Evolutionary conservation across 2,888 invertebrate species (phyloP), one percentile per base, ranked within the genome.

Genomic region (Micoletzkya japonica): DNA sequence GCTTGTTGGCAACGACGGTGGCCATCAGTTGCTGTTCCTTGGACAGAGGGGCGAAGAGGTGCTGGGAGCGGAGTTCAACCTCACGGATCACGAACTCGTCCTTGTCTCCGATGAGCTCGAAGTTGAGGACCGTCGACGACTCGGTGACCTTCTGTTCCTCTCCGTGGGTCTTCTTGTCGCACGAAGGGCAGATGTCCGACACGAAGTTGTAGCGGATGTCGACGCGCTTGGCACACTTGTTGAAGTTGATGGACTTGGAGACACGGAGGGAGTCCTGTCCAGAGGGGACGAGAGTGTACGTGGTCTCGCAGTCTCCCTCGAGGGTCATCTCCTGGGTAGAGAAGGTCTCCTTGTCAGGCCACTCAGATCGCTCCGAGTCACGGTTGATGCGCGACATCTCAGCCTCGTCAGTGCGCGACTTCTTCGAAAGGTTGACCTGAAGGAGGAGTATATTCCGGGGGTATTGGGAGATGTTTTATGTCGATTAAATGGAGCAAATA

Each of bases 181-280:
- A 75, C 32, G 72, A 49, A 14, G 70, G 56, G 71, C 76, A 74
- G 30, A 73, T 72, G 64, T 74, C 72, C 66, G 56, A 57, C 69
- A 75, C 74, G 50, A 72, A 66, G 63, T 73, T 74, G 70, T 78
- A 78, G 32, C 60, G 52, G 70, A 72, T 74, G 24, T 72, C 73
- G 32, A 86, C 82, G 72, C 85, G 83, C 70, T 82, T 75, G 61
- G 72, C 72, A 82, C 87, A 87, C 73, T 85, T 85, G 72, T 87
- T 84, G 81, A 86, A 87, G 85, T 88, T 86, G 77, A 87, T 77
- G 52, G 86, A 73, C 72, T 78, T 78, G 74, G 77, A 77, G 73
- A 78, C 70, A 49, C 72, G 71, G 52, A 72, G 75, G 2, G 68
- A 70, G 58, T 72, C 61, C 57, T 50, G 59, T 60, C 37, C 60